These are phyloP conservation scores for Noctuana brunneofusca DNA, from an alignment of 2,888 invertebrate genomes.

Conservation along the genomic window DNA sequence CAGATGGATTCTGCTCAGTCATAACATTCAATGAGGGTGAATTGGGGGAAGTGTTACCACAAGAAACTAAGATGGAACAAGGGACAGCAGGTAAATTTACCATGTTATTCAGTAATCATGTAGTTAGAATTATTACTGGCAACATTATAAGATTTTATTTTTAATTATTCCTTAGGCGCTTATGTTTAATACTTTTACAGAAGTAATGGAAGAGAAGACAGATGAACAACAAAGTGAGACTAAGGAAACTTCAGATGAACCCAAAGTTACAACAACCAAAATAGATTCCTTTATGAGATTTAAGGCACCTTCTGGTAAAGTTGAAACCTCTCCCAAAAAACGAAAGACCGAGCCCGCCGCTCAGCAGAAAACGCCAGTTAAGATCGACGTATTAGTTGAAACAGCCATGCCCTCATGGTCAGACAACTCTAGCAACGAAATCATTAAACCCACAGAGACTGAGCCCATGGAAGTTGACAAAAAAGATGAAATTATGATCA, in stretches of 20 bases:
- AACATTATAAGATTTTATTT: not conserved
- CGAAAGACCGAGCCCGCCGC: conserved; percentile 44
- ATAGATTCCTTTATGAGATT: conserved; percentile 71
- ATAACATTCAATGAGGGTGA: conserved; percentile 61
- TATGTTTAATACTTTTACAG: conserved; percentile 44
- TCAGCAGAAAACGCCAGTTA: conserved; percentile 66
- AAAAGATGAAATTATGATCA: conserved; percentile 42
- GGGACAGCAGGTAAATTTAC: not conserved
- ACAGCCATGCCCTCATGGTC: conserved; percentile 79
- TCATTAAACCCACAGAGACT: conserved; percentile 55
- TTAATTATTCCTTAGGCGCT: too few species aligned
- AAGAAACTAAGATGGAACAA: not conserved
- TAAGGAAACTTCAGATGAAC: conserved; percentile 38
- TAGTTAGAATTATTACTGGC: not conserved
- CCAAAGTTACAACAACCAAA: conserved; percentile 46
- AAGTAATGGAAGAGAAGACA: conserved; percentile 53
- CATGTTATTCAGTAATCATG: not conserved
- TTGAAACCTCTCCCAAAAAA: conserved; percentile 60
- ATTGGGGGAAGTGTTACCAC: conserved; percentile 58
- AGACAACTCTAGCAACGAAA: conserved; percentile 71
- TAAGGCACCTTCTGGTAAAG: conserved; percentile 57
- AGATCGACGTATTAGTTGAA: conserved; percentile 69
- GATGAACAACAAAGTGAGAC: conserved; percentile 43
- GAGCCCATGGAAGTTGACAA: conserved; percentile 44
- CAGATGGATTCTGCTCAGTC: conserved; percentile 76